phyloP scores from a whole-genome alignment of 2,888 invertebrate genomes.

The Folsomia candida region DNA sequence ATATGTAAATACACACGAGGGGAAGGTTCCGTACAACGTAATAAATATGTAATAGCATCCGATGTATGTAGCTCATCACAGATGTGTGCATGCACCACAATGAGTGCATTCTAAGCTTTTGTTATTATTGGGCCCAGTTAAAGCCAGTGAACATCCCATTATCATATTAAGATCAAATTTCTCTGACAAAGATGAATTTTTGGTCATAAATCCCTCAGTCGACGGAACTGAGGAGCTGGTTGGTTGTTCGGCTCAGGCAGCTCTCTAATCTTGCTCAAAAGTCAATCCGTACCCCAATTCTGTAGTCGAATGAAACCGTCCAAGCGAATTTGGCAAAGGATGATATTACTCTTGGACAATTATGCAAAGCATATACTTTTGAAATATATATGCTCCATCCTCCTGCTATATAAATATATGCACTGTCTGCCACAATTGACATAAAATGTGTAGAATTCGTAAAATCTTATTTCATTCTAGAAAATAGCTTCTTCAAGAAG shows the following conservation, averaged over 20 bases:
- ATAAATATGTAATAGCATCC: no score
- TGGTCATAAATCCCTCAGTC: conserved; percentile 19
- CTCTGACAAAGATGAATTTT: conserved; percentile 20
- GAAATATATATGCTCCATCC: neutral
- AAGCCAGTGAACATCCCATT: conserved; percentile 1
- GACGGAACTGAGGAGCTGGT: neutral
- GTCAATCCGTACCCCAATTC: neutral
- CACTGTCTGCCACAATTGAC: neutral
- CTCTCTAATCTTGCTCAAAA: neutral
- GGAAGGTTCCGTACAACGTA: no score
- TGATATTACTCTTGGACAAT: neutral
- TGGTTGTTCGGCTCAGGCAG: neutral
- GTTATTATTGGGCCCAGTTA: conserved; percentile 7
- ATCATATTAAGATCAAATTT: conserved; percentile 20
- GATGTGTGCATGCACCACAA: no score
- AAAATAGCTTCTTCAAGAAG: neutral
- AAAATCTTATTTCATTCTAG: neutral
- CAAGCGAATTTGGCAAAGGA: neutral
- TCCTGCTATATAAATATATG: neutral
- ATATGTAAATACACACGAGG: no score
- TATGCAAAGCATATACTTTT: neutral
- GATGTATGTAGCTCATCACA: neutral
- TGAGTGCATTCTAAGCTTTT: neutral
- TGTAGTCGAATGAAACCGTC: neutral
- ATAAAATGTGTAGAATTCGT: neutral